Evolutionary conservation across 2,797 vertebrate species (phyloP).

Genomic region (Periophthalmus magnuspinnatus): DNA sequence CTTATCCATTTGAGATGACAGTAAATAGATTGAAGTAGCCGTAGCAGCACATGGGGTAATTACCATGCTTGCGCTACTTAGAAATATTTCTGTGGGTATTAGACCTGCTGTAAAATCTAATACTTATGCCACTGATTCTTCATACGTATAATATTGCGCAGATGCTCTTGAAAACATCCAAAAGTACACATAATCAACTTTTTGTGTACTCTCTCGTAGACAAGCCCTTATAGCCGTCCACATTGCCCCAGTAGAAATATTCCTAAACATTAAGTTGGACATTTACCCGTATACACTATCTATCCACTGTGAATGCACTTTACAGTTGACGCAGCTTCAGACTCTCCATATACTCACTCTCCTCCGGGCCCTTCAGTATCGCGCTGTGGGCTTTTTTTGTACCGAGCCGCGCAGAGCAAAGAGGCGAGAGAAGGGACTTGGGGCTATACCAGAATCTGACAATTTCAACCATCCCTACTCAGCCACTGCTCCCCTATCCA

Average conservation of each 20-base stretch:
- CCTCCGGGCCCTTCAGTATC: constrained; percentile 35
- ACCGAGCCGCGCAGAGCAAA: constrained; percentile 17
- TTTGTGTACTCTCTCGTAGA: no score
- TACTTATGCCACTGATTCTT: no score
- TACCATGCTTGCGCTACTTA: no score
- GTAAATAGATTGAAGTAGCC: no score
- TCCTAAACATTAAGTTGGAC: neutral
- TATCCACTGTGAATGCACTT: constrained; percentile 19
- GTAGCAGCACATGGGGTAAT: no score
- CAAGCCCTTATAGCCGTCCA: no score
- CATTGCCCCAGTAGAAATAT: neutral
- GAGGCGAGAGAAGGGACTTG: neutral
- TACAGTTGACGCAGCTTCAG: constrained; percentile 27
- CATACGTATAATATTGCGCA: no score
- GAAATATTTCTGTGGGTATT: no score
- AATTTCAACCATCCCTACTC: constrained; percentile 30
- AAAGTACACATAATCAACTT: no score
- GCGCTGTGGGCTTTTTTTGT: constrained; percentile 40
- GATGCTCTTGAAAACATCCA: no score
- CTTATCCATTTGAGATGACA: no score
- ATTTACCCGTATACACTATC: constrained; percentile 1
- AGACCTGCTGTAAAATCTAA: no score
- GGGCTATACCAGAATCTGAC: constrained; percentile 10
- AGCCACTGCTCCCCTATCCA: constrained; percentile 34
- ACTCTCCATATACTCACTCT: constrained; percentile 10